A percentile compares a stretch with the other conserved stretches of the same genome.
Conservation (phyloP, 2,888 invertebrate genomes). For the Phyllotreta cruciferae region DNA sequence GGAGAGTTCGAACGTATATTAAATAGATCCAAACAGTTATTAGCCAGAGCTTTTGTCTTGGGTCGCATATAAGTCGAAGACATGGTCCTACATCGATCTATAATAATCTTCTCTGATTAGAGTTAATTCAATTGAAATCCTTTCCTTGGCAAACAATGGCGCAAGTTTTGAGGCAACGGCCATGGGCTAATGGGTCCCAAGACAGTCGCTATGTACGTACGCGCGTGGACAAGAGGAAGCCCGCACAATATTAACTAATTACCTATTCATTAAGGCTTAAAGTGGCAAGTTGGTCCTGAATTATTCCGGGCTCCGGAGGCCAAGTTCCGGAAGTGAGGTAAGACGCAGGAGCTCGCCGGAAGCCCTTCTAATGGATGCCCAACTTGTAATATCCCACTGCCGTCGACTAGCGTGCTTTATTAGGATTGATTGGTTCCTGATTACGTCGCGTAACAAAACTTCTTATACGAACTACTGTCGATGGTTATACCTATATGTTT, state of each 20-base stretch:
- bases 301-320: conserved; percentile 59
- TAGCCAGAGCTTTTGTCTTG: conserved; percentile 21
- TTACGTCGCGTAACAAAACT: conserved; percentile 28
- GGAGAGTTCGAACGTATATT: conserved; percentile 2
- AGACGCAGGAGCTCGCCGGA: conserved; percentile 59
- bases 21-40: conserved; percentile 13
- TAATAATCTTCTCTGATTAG: conserved; percentile 56
- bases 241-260: conserved; percentile 61
- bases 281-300: conserved; percentile 63
- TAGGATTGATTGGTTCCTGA: conserved; percentile 58
- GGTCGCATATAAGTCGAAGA: conserved; percentile 33
- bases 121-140: conserved; percentile 60
- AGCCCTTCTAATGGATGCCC: conserved; percentile 57
- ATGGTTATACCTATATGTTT: conserved; percentile 11
- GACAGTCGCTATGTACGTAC: conserved; percentile 47
- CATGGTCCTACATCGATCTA: conserved; percentile 45
- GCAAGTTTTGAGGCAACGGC: conserved; percentile 48
- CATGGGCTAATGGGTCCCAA: conserved; percentile 58
- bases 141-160: conserved; percentile 53
- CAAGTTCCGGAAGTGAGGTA: conserved; percentile 60
- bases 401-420: conserved; percentile 52
- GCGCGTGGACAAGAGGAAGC: conserved; percentile 59
- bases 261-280: conserved; percentile 63
- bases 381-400: conserved; percentile 44
- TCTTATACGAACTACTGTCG: conserved; percentile 27